A percentile compares a stretch with the other conserved stretches of the same genome.
Evolutionary conservation across 2,797 vertebrate species (phyloP).

Genomic region (Columba guinea): DNA sequence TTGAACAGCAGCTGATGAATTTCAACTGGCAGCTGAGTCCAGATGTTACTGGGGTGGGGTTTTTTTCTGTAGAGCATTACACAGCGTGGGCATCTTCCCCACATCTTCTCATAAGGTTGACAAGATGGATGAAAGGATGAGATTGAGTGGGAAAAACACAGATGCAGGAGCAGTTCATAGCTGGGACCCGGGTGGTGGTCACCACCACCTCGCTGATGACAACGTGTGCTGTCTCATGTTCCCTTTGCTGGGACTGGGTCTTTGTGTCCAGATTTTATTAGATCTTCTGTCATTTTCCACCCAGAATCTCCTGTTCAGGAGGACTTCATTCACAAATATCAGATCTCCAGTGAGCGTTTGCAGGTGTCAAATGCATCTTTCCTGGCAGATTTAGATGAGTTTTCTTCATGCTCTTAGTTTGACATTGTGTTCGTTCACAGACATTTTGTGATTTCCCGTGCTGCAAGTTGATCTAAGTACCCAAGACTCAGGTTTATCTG

Average conservation of each 20-base stretch:
- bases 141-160: neutral
- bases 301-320: neutral
- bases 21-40: neutral
- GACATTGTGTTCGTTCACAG: neutral
- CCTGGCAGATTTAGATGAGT: neutral
- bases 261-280: neutral
- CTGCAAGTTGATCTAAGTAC: neutral
- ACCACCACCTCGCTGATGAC: neutral
- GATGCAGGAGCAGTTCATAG: neutral
- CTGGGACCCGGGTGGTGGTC: neutral
- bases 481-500: neutral
- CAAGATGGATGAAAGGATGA: neutral
- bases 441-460: neutral
- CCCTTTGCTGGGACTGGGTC: neutral
- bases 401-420: neutral
- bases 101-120: neutral
- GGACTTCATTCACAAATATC: neutral
- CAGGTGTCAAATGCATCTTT: neutral
- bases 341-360: neutral
- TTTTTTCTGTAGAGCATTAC: neutral
- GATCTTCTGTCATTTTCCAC: neutral
- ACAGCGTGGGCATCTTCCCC: neutral
- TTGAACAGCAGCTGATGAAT: neutral
- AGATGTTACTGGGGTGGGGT: neutral
- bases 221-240: neutral